Base-by-base conservation (phyloP, 1,140 invertebrate species). In the Bombus difficillimus region DNA sequence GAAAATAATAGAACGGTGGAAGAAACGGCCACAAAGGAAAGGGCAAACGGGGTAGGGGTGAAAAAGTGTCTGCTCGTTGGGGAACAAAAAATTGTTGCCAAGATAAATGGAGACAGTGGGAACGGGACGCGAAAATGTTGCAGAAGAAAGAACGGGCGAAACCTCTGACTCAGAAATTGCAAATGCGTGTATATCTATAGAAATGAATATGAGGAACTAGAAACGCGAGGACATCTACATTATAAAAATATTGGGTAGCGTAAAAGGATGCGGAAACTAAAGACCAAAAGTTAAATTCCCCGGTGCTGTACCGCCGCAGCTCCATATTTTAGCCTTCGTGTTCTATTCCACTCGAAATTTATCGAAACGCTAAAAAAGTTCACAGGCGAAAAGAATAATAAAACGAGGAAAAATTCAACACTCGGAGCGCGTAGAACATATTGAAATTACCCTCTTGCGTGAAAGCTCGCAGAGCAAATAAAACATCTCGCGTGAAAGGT, bases 81-180 rank as follows among this genome's bases (percentile, higher is more conserved):
- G 32, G 34, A n/a, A 43, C 39, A 78, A 80, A 80, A 80, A 85
- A 85, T 71, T 79, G 76, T 71, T 64, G 53, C 57, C 53, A 73
- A 72, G 83, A 85, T 59, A 80, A 80, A 85, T 85, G 76, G 83
- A 39, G 53, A 43, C 53, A 37, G 22, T 39, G 39, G 18, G 18
- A 22, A 34, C 68, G n/a, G 41, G 13, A 47, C 8, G 64, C n/a
- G 53, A 77, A 59, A 69, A 37, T 47, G 32, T 72, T 18, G 37
- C n/a, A 0, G 1, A 12, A 18, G n/a, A 32, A 37, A 18, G 28
- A 68, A 80, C n/a, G 28, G 8, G 13, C 8, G 39, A 34, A 34
- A 53, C 18, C 18, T 53, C 5, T 53, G 15, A 15, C 28, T 22
- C 41, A 39, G 47, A 57, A 43, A 57, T 47, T 39, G 34, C 8